These are phyloP conservation scores for Piaya cayana DNA, from an alignment of 2,113 vertebrate genomes.

Conservation along the genomic window DNA sequence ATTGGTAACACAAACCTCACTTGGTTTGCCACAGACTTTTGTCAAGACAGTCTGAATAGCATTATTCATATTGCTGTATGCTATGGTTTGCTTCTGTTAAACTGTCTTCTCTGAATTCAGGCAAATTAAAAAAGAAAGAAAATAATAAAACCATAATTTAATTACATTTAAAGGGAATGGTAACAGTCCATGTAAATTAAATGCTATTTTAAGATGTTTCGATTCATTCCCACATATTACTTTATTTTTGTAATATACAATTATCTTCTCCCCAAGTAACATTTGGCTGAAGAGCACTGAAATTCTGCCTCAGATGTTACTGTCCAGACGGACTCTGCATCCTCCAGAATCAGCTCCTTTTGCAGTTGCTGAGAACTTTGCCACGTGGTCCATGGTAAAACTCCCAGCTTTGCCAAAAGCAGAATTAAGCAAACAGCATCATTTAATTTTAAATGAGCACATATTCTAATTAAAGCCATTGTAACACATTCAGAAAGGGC, in stretches of 20 bases:
- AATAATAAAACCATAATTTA: not conserved
- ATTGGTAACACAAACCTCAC: not conserved
- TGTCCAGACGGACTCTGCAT: constrained; percentile 1
- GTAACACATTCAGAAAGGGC: not conserved
- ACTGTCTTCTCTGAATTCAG: not conserved
- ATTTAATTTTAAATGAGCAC: not conserved
- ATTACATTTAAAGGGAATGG: not conserved
- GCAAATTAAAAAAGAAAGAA: not conserved
- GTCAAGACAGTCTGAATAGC: not conserved
- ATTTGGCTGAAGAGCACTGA: constrained; percentile 21
- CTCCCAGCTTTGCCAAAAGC: not conserved
- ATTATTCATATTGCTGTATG: constrained; percentile 8
- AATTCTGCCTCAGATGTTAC: not conserved
- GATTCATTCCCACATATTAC: constrained; percentile 13
- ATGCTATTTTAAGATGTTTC: not conserved
- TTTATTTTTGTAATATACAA: not conserved
- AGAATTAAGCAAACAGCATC: not conserved
- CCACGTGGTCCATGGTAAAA: not conserved
- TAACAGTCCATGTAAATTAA: not conserved
- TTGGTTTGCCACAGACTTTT: not conserved
- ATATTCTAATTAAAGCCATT: not conserved
- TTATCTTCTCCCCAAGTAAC: constrained; percentile 41
- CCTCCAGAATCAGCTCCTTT: not conserved
- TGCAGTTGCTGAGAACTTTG: not conserved
- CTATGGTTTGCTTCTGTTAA: not conserved